Base-by-base conservation (phyloP, 2,113 vertebrate genomes). In the Ptyas mucosa region DNA sequence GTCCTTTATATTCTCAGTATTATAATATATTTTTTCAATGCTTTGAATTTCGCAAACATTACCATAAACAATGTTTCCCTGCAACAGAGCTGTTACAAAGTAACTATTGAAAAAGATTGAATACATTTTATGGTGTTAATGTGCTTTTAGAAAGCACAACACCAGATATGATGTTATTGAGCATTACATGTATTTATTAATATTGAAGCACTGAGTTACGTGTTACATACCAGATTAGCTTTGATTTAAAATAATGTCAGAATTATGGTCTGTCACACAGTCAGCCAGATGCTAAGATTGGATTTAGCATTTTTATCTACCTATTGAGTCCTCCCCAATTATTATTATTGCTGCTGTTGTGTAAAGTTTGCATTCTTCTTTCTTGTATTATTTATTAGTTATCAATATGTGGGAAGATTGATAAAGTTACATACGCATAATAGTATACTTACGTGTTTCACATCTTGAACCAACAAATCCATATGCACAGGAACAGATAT, bases 401-500 rank as follows among this genome's bases (percentile, higher is more conserved):
- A 89, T 24, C 39, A 14, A 34, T 49, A 90, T 43, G 57, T 75
- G 20, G 21, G 20, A 90, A 95, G 3, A 24, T 88, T 57, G 69
- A 75, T 1, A 87, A 87, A 23, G 34, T 81, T 81, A 81, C 34
- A 81, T 43, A 43, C 0, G 15, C 3, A 43, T 43, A 81, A 24
- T 87, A 92, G 21, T 20, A 85, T 95, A 96, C 96, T 0, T 94
- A 96, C 90, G 91, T 57, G 97, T 99, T 98, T 98, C 98, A 98
- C 98, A 99, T 92, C 96, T 97, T 49, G 98, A 98, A 91, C 99
- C 99, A 57, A 99, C 97, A 93, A 98, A 99, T 94, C 99, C 98
- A 1, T 99, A 99, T 5, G 97, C 96, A 94, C 99, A 99, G 43
- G 98, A 98, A 7, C 98, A 99, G 94, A 98, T 98, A 94, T 99